Base-by-base conservation (phyloP, 2,888 invertebrate genomes). In the Ichneumon xanthorius region DNA sequence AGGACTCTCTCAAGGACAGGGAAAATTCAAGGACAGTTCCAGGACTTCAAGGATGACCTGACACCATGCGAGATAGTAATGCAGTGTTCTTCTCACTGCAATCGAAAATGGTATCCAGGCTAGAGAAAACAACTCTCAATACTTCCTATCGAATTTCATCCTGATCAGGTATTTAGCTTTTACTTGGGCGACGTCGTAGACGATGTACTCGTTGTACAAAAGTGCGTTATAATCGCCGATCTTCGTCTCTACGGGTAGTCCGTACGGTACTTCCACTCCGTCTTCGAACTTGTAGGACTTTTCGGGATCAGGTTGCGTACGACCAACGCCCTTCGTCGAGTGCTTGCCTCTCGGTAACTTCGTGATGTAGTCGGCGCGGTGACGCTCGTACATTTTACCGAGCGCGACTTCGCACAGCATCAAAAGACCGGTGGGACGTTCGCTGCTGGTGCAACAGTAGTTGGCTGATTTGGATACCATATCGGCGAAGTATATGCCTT, bases 381-480 rank as follows among this genome's bases (percentile, higher is more conserved):
- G 95, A 88, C 96, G 96, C 93, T 98, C 97, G 93, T 97, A 96
- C 98, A 97, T 98, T 85, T 98, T 96, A 63, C 99, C 99, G 2
- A 99, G 95, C 0, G 99, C 99, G 4, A 98, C 99, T 92, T 99
- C 99, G 92, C 99, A 99, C 0, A 99, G 95, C 90, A 99, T 92
- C 94, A 99, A 92, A 58, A 99, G 94, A 40, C 99, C 99, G n/a
- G 96, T 96, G 0, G 97, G 96, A 92, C 96, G 96, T 30, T 92
- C 90, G 11, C 94, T 95, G 88, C 95, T 96, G 2, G 99, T 97
- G 92, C 96, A 96, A 94, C 99, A 99, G 94, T 99, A 99, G 94
- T 99, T 99, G 9, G 99, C 99, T 0, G 99, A 99, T 94, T 99
- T 99, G 7, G 98, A 98, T 1, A 99, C 99, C 99, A 99, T 99